Percentiles rank a stretch among this genome's conserved stretches.
Evolutionary conservation across 2,113 vertebrate species (phyloP).

Genomic region (Lagenorhynchus albirostris): DNA sequence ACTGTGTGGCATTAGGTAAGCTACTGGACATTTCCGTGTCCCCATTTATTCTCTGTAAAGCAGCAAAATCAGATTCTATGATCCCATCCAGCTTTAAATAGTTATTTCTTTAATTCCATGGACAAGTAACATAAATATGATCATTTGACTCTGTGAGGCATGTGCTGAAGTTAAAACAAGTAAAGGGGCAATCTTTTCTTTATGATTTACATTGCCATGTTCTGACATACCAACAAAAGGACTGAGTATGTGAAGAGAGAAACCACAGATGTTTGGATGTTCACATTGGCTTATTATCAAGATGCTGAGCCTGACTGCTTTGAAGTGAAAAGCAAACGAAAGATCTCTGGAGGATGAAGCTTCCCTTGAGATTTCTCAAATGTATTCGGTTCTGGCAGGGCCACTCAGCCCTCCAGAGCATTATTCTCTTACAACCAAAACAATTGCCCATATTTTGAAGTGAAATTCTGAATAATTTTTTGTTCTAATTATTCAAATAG

Average conservation of each 20-base stretch:
- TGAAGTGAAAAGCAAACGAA: constrained; percentile 43
- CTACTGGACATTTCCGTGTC: not conserved
- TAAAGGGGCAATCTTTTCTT: not conserved
- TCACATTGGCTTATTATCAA: constrained; percentile 51
- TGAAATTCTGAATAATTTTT: constrained; percentile 4
- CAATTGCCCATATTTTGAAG: not conserved
- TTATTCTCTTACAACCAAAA: constrained; percentile 23
- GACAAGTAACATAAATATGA: not conserved
- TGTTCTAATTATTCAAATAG: not conserved
- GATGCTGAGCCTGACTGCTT: constrained; percentile 45
- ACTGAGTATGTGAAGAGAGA: not conserved
- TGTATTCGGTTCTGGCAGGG: not conserved
- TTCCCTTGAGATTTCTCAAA: constrained; percentile 46
- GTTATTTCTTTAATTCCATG: not conserved
- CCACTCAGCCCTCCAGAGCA: not conserved
- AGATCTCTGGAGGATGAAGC: constrained; percentile 31
- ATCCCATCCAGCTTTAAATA: not conserved
- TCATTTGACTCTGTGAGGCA: not conserved
- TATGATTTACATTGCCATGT: not conserved
- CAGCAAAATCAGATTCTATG: not conserved
- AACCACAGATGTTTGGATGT: constrained; percentile 44
- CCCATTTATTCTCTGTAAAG: not conserved
- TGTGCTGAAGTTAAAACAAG: not conserved
- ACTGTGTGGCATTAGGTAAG: not conserved
- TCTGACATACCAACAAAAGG: constrained; percentile 29